Evolutionary conservation across 2,888 invertebrate species (phyloP), one percentile per base, ranked within the genome.

Genomic region (Trissoscelio sp.): DNA sequence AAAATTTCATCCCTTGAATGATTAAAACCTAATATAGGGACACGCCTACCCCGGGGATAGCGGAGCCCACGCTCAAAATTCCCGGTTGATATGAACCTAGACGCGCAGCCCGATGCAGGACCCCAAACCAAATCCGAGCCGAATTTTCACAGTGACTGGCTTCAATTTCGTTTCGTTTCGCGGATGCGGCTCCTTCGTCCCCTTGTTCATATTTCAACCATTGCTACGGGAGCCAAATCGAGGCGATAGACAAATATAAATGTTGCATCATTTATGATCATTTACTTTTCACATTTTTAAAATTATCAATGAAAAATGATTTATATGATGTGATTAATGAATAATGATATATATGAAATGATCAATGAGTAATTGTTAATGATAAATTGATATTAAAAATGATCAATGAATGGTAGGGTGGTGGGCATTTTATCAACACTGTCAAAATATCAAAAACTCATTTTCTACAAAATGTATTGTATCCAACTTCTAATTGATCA

Each of bases 1-100:
- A 88, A 90, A 91, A 91, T 89, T 90, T 91, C 90, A 89, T 90
- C 85, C 85, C 85, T 84, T 90, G 89, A 91, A 91, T 90, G 91
- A 91, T 91, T 91, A 91, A 91, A 91, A 91, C 90, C 89, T 91
- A 91, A 91, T 91, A 90, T 88, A 88, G 86, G 85, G 90, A 90
- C 90, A 91, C 91, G 91, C 91, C 91, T 88, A 89, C 87, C 84
- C 73, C 53, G 69, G 79, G 77, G 79, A 70, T 66, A 79, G 79
- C 44, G 44, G 34, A 58, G 67, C 62, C 62, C 73, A 53, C 55
- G 46, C 39, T 73, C 37, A 77, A 57, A 60, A 70, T 82, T 72
- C 73, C 66, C 67, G 74, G 34, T 67, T 66, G 79, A 79, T 78
- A 78, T 51, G 48, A 64, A n/a, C 22, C 46, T 53, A 53, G 78